phyloP scores from a whole-genome alignment of 1,140 invertebrate species.

The Drosophila pallidifrons region DNA sequence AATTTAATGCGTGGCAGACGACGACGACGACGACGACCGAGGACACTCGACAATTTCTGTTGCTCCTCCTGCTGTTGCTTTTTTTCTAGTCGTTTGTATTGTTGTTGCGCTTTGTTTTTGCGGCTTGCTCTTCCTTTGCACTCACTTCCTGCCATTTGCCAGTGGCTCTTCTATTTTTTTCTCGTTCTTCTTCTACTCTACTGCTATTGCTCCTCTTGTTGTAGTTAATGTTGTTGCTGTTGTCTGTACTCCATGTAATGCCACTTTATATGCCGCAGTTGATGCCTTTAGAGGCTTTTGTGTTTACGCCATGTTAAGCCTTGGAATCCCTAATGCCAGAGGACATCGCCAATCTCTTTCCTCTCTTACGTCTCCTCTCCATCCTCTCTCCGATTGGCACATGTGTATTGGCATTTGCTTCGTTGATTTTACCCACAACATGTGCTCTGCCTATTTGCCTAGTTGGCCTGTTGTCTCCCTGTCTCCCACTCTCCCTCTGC shows the following conservation, averaged over 20 bases:
- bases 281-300: conserved; percentile 83
- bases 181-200: conserved; percentile 18
- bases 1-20: conserved; percentile 76
- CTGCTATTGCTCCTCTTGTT: neutral
- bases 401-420: conserved; percentile 83
- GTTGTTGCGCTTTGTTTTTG: conserved; percentile 72
- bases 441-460: conserved; percentile 78
- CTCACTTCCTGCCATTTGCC: conserved; percentile 75
- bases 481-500: neutral
- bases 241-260: conserved; percentile 73
- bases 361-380: neutral
- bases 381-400: conserved; percentile 46
- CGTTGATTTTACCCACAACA: conserved; percentile 75
- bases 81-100: neutral
- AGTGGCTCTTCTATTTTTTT: conserved; percentile 45
- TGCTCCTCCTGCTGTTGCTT: neutral
- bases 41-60: conserved; percentile 74
- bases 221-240: conserved; percentile 14
- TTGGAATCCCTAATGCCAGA: conserved; percentile 78
- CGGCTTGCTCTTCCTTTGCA: conserved; percentile 45
- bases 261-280: conserved; percentile 83
- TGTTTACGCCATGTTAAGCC: conserved; percentile 83
- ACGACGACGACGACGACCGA: conserved; percentile 26
- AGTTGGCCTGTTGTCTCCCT: conserved; percentile 57
- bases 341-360: conserved; percentile 50